Base-by-base conservation (phyloP, 2,113 vertebrate genomes). In the Anolis carolinensis region DNA sequence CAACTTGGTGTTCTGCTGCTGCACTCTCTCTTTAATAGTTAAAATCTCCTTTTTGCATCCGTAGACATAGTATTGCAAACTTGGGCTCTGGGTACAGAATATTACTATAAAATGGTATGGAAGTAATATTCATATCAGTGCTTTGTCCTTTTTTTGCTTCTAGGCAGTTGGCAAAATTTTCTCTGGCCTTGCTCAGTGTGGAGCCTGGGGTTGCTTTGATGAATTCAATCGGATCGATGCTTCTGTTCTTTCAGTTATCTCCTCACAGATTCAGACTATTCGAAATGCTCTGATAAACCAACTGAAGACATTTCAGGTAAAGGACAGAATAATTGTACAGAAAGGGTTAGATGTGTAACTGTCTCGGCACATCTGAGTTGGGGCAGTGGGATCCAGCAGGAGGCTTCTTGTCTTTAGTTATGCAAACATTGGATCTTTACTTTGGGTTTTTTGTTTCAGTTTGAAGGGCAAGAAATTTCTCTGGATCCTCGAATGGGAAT, bases 141-240 rank as follows among this genome's bases (percentile, higher is more conserved):
- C 44, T 34, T 52, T 0, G 0, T 10, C 73, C 48, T 87, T 86
- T 3, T 39, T 84, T 73, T 48, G 25, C 2, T 67, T 44, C 8
- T 75, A 99, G 99, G 98, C 98, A 3, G 94, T 99, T 3, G 98
- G 98, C 63, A 99, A 99, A 94, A 99, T 99, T 87, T 96, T 99
- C 65, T 99, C 98, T 0, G 99, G 99, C 27, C 96, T 99, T 0
- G 97, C 98, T 59, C 98, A 99, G 92, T 99, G 98, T 62, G 99
- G 99, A 34, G 98, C 98, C 0, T 99, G 99, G 99, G 98, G 99
- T 70, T 99, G 99, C 93, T 99, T 99, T 70, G 98, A 99, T 81
- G 98, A 99, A 92, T 99, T 99, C 87, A 99, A 99, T 90, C 98
- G 98, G 1, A 99, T 99, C 0, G 98, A 99, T 0, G 98, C 99